Evolutionary conservation across 2,797 vertebrate species (phyloP), one percentile per base, ranked within the genome.

Genomic region (Euthynnus affinis): DNA sequence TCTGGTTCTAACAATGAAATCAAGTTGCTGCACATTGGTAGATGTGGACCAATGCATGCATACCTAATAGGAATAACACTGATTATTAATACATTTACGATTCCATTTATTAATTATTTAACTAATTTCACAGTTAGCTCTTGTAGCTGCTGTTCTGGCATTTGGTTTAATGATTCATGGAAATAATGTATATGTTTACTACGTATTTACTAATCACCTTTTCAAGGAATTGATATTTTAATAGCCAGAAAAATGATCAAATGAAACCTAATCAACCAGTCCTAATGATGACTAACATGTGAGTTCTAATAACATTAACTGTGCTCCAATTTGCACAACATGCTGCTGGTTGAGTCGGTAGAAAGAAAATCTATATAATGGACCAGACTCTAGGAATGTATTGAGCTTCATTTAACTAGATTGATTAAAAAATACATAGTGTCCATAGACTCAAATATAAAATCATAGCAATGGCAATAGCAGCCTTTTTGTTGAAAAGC

Each of bases 1-100:
- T 82, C 80, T 23, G 46, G n/a, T 81, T 85, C 48, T 5, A 72
- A 70, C 65, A 61, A 64, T 76, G 86, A 49, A 81, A 68, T 76
- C 32, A 40, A 49, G 58, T 71, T 42, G 25, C 65, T 51, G 65
- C 55, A 69, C 58, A 44, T 29, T 7, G 62, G 71, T 48, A 65
- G 57, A 74, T 23, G 67, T 42, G 56, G 56, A 69, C 7, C 29
- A 44, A 23, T 58, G 42, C 44, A 23, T 34, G 49, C 69, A 74
- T 22, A 57, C 52, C 67, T 79, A 57, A 71, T 17, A 52, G 20
- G n/a, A 74, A 61, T 52, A 69, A 72, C 42, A 61, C 23, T 12
- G 13, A 42, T 27, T 27, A 78, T 53, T 18, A 57, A 60, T 15
- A 18, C 25, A 67, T 64, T 73, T 72, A 60, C 25, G 53, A 62